These are phyloP conservation scores for Scaptomyza polygonia DNA, from an alignment of 2,888 invertebrate species.

Conservation along the genomic window DNA sequence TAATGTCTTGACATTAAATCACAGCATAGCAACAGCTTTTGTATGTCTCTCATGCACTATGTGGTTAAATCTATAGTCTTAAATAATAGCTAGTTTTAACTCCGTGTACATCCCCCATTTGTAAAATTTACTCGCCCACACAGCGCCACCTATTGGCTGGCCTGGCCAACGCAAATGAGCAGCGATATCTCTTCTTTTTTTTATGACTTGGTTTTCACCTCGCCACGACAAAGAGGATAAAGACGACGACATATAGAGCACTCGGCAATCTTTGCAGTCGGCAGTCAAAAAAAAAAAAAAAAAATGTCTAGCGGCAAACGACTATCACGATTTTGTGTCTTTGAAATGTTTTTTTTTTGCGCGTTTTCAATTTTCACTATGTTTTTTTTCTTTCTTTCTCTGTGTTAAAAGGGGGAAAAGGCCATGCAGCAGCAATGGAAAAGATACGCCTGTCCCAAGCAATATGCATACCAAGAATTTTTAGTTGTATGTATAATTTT, in stretches of 20 bases:
- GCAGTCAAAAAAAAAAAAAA: conserved; percentile 25
- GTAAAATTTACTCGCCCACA: conserved; percentile 43
- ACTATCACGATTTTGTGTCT: conserved; percentile 76
- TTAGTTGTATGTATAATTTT: conserved; percentile 35
- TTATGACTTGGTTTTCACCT: conserved; percentile 8
- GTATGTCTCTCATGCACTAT: neutral
- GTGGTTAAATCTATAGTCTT: neutral
- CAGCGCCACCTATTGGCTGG: conserved; percentile 19
- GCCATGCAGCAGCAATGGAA: conserved; percentile 69
- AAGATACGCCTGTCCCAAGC: conserved; percentile 62
- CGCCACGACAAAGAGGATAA: neutral
- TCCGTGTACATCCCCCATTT: neutral
- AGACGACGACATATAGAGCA: conserved; percentile 58
- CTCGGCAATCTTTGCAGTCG: no score
- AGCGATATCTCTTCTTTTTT: conserved; percentile 35
- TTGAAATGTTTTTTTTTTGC: conserved; percentile 68
- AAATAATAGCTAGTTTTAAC: neutral
- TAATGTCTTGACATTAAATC: neutral
- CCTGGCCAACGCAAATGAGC: conserved; percentile 24
- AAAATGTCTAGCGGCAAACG: conserved; percentile 72
- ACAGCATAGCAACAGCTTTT: neutral
- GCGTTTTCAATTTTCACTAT: conserved; percentile 77
- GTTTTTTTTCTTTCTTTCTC: conserved; percentile 12
- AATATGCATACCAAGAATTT: conserved; percentile 48
- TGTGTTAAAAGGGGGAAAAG: conserved; percentile 53